These are phyloP conservation scores for Ceratosolen solmsi DNA, from an alignment of 1,140 invertebrate species.

Conservation along the genomic window DNA sequence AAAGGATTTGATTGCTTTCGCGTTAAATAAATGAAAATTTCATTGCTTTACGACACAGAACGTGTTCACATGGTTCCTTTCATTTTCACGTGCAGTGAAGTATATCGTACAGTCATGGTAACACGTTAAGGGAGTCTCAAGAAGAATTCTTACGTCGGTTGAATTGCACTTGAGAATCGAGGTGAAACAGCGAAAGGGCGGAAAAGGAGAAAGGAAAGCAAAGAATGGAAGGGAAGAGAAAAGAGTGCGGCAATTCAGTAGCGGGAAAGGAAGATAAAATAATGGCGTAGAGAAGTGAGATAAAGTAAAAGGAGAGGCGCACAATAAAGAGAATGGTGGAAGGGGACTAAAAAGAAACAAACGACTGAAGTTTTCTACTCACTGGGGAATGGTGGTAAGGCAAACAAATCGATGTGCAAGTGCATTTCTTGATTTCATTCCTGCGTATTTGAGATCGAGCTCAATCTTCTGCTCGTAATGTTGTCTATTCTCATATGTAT, in stretches of 20 bases:
- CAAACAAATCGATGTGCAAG: conserved; percentile 69
- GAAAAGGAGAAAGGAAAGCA: conserved; percentile 41
- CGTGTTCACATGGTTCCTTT: conserved; percentile 25
- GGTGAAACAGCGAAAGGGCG: conserved; percentile 57
- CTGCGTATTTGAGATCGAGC: conserved; percentile 51
- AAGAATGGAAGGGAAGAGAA: background rate
- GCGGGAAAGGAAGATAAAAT: conserved; percentile 17
- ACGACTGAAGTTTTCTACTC: conserved; percentile 39
- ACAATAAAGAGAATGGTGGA: background rate
- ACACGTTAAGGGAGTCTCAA: conserved; percentile 56
- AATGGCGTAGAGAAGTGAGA: conserved; percentile 9
- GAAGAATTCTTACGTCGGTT: conserved; percentile 62
- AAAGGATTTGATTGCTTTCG: conserved; percentile 22
- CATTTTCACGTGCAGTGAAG: conserved; percentile 30
- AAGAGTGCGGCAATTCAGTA: background rate
- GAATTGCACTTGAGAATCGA: conserved; percentile 60
- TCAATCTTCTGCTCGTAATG: conserved; percentile 53
- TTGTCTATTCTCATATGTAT: conserved; percentile 16
- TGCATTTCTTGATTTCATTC: conserved; percentile 66
- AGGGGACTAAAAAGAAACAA: conserved; percentile 3
- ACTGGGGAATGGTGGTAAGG: conserved; percentile 53
- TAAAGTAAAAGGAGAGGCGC: conserved; percentile 26
- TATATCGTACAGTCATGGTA: conserved; percentile 1
- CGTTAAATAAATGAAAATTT: conserved; percentile 23
- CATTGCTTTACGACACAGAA: conserved; percentile 9